phyloP scores from a whole-genome alignment of 2,797 vertebrate genomes.

The Falco rusticolus region DNA sequence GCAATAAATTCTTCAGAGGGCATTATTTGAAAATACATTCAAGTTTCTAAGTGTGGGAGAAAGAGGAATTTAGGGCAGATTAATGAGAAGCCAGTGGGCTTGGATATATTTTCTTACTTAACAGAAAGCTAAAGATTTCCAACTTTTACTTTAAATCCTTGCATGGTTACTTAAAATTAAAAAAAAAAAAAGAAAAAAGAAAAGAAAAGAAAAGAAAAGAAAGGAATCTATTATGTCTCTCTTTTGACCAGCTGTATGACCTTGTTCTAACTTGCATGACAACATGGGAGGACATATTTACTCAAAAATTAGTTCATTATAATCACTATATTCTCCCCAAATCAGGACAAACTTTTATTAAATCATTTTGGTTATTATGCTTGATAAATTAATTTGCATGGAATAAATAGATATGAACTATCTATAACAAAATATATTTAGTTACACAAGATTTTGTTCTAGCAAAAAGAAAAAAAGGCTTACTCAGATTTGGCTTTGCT shows the following conservation, averaged over 20 bases:
- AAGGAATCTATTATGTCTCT: neutral
- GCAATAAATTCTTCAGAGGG: conserved; percentile 13
- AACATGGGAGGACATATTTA: neutral
- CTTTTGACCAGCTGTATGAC: neutral
- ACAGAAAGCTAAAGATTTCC: neutral
- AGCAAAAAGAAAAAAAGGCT: neutral
- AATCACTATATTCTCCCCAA: neutral
- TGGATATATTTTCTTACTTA: neutral
- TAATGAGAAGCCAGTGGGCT: neutral
- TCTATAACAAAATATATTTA: neutral
- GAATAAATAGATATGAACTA: neutral
- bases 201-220: too few relatives aligned
- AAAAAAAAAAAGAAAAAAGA: too few relatives aligned
- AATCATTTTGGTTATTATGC: neutral
- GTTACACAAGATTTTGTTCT: neutral
- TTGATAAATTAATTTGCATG: neutral
- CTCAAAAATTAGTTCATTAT: neutral
- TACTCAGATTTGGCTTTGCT: neutral
- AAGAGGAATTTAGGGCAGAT: neutral
- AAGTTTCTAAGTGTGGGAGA: neutral
- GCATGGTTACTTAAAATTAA: neutral
- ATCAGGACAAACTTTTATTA: neutral
- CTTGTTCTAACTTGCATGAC: neutral
- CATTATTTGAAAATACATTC: conserved; percentile 10
- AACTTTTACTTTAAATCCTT: neutral